Conservation (phyloP, 2,888 invertebrate genomes). For the Pecten maximus region DNA sequence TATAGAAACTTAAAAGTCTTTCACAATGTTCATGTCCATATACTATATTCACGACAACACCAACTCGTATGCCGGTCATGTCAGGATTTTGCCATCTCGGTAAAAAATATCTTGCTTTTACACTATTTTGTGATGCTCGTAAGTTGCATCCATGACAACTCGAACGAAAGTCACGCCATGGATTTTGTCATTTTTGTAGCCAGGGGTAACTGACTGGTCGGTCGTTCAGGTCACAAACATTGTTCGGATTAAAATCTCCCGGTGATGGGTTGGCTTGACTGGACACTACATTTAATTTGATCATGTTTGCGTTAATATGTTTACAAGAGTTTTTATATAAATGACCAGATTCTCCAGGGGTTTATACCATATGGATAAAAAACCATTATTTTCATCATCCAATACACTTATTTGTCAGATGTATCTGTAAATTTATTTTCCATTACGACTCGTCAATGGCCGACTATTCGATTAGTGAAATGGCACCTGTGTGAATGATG, state of each 20-base stretch:
- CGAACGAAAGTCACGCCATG: background rate
- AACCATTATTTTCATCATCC: background rate
- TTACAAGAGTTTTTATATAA: background rate
- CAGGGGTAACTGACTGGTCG: background rate
- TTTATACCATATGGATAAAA: background rate
- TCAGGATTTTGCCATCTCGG: no score
- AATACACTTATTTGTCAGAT: background rate
- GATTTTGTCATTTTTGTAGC: background rate
- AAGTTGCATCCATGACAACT: background rate
- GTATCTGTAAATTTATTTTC: background rate
- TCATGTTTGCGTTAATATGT: slow-evolving; percentile 1
- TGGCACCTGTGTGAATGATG: background rate
- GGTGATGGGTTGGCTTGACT: background rate
- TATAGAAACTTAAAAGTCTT: background rate
- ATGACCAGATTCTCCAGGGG: background rate
- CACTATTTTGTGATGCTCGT: background rate
- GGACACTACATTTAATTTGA: slow-evolving; percentile 14
- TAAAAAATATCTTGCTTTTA: no score
- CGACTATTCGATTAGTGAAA: slow-evolving; percentile 12
- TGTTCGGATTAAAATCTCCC: background rate
- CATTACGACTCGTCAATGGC: background rate
- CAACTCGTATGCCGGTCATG: no score
- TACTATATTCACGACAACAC: background rate
- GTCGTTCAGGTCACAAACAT: background rate
- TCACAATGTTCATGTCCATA: background rate